Conservation (phyloP, 2,888 invertebrate species). For the Phaonia tiefii region DNA sequence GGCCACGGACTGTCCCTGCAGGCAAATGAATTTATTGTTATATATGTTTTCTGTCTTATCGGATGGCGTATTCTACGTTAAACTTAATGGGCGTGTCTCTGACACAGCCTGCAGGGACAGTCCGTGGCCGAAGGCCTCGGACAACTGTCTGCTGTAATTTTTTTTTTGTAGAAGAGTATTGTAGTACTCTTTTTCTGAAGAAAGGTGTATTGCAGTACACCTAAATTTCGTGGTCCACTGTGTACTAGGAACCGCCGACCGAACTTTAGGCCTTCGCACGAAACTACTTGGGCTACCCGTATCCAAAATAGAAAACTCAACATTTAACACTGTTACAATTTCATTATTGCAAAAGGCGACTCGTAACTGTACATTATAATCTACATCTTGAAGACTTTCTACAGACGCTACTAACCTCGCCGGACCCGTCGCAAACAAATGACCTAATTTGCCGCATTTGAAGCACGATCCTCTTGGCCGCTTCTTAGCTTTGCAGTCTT, state of each 20-base stretch:
- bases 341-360: neutral
- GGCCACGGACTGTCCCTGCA: no score
- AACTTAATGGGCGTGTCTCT: no score
- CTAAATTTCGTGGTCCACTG: neutral
- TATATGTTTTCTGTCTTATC: no score
- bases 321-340: neutral
- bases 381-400: neutral
- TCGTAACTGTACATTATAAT: neutral
- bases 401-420: neutral
- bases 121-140: no score
- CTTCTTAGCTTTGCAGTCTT: neutral
- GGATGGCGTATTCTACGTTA: no score
- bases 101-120: no score
- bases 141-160: no score
- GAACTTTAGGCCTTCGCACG: neutral
- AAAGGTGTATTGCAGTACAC: neutral
- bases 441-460: neutral
- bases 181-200: neutral
- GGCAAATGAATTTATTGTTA: no score
- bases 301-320: neutral
- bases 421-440: neutral
- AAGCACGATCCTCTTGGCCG: neutral
- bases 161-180: no score
- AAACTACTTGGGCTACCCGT: conserved; percentile 2
- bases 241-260: neutral